Conservation (phyloP, 2,888 invertebrate genomes). For the Ryuthela nishihirai region DNA sequence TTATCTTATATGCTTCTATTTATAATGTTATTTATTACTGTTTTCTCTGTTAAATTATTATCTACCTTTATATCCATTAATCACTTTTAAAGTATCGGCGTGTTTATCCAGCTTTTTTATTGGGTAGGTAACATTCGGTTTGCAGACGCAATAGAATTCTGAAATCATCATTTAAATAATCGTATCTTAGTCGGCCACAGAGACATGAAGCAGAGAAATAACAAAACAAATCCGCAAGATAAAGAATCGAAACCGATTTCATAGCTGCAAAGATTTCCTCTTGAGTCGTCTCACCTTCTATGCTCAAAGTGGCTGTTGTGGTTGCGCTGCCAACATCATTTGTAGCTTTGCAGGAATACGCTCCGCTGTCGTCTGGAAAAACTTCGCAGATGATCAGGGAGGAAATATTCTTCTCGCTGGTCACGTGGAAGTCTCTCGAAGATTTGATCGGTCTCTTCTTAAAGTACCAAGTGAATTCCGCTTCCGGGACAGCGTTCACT, state of each 20-base stretch:
- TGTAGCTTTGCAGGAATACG: slow-evolving; percentile 45
- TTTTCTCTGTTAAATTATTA: no score
- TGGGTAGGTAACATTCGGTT: no score
- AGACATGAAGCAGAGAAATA: slow-evolving; percentile 1
- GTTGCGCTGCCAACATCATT: slow-evolving; percentile 42
- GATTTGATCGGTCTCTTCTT: slow-evolving; percentile 46
- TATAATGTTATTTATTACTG: no score
- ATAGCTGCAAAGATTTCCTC: not conserved
- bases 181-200: no score
- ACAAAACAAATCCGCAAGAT: not conserved
- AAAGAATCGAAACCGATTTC: not conserved
- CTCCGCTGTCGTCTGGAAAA: slow-evolving; percentile 49
- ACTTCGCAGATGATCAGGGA: slow-evolving; percentile 42
- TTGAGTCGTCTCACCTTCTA: slow-evolving; percentile 41
- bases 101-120: no score
- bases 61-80: no score
- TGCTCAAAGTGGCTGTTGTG: slow-evolving; percentile 40
- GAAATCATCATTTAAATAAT: no score
- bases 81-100: no score
- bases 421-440: slow-evolving; percentile 38
- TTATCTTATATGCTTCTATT: no score
- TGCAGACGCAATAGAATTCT: no score
- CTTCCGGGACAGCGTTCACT: slow-evolving; percentile 25
- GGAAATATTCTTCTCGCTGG: slow-evolving; percentile 30
- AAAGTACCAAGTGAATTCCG: slow-evolving; percentile 46